Percentiles rank a stretch among this genome's conserved stretches.
Conservation (phyloP, 2,797 vertebrate species). For the Lacerta viridis region DNA sequence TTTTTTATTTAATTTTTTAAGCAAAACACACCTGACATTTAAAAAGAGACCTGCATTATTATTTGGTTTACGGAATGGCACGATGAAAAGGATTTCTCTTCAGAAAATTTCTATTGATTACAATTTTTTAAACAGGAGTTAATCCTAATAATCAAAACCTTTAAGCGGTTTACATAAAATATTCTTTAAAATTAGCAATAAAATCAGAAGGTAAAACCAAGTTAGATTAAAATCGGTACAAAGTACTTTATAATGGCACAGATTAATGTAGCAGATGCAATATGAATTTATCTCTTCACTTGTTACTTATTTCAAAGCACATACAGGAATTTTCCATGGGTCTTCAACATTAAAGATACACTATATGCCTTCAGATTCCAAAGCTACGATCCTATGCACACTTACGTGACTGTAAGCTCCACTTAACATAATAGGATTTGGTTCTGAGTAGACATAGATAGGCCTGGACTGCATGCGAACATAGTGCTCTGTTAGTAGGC, state of each 20-base stretch:
- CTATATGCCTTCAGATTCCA: background rate
- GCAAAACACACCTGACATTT: too few relatives aligned
- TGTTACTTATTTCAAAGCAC: background rate
- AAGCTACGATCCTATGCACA: background rate
- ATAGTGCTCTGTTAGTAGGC: background rate
- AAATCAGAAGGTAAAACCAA: too few relatives aligned
- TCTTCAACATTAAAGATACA: background rate
- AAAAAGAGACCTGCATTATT: too few relatives aligned
- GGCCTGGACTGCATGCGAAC: background rate
- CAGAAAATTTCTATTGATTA: too few relatives aligned
- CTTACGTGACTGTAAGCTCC: background rate
- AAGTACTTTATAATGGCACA: constrained; percentile 21
- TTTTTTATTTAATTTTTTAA: too few relatives aligned
- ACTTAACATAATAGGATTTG: background rate
- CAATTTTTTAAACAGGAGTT: too few relatives aligned
- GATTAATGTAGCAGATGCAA: constrained; percentile 23
- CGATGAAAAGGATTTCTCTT: too few relatives aligned
- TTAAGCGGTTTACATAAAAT: too few relatives aligned
- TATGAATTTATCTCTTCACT: background rate
- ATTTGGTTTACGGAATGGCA: too few relatives aligned
- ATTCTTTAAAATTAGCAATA: too few relatives aligned
- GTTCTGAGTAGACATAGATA: too few relatives aligned
- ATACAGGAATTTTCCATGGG: background rate
- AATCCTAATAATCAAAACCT: too few relatives aligned
- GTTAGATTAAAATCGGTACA: constrained; percentile 19